phyloP scores from a whole-genome alignment of 2,113 vertebrate genomes.

The Antechinus stuartii region DNA sequence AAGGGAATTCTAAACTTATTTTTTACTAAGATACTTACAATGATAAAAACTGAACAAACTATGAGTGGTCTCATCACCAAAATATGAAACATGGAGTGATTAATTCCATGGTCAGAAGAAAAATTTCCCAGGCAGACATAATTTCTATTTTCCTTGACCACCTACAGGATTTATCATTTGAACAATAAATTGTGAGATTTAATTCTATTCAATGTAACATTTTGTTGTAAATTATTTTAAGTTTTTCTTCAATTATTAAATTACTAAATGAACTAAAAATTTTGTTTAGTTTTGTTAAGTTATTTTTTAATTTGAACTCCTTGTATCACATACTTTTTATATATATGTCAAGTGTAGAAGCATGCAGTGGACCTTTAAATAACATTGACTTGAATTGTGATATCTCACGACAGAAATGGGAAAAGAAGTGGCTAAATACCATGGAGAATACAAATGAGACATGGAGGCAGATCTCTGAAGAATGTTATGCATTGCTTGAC shows the following conservation, averaged over 20 bases:
- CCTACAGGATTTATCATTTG: neutral
- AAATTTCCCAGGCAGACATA: neutral
- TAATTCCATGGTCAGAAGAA: neutral
- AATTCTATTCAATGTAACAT: neutral
- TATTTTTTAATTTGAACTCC: neutral
- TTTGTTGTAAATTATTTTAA: neutral
- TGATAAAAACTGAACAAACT: neutral
- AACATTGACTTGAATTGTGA: neutral
- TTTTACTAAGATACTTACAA: neutral
- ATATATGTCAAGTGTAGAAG: neutral
- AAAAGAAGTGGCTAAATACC: neutral
- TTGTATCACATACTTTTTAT: neutral
- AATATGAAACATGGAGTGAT: constrained; percentile 1
- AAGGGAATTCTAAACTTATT: constrained; percentile 13
- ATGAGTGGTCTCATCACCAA: neutral
- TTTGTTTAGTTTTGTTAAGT: too few relatives aligned
- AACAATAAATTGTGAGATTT: neutral
- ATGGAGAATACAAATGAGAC: neutral
- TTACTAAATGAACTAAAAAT: too few relatives aligned
- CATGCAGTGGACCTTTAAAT: neutral
- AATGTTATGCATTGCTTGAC: neutral
- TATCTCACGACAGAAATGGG: neutral
- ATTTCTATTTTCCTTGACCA: neutral
- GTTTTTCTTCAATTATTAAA: neutral
- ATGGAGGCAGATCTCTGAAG: neutral